phyloP scores from a whole-genome alignment of 2,797 vertebrate genomes.

The Pipistrellus nathusii region DNA sequence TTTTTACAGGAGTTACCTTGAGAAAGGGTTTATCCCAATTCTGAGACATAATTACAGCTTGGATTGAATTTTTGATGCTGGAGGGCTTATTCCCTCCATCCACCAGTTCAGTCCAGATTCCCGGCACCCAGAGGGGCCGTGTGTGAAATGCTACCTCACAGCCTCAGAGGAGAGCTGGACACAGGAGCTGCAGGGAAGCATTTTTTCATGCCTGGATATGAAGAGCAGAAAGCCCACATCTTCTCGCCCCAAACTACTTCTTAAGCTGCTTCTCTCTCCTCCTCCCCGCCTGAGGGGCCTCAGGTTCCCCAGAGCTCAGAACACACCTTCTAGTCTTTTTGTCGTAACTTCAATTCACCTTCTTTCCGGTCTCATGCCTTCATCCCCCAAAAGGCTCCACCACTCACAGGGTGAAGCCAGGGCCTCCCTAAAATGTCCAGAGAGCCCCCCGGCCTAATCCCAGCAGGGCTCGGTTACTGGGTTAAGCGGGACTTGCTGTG shows the following conservation, averaged over 20 bases:
- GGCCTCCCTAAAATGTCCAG: background rate
- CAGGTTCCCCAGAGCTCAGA: background rate
- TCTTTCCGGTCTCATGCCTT: background rate
- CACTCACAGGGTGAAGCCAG: background rate
- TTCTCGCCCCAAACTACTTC: background rate
- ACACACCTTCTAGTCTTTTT: background rate
- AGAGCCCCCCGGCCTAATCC: background rate
- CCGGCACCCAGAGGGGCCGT: background rate
- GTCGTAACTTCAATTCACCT: background rate
- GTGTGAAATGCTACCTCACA: constrained; percentile 57
- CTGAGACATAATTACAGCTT: background rate
- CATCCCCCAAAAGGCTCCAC: background rate
- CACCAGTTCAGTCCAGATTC: constrained; percentile 3
- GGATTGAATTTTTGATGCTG: background rate
- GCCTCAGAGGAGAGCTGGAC: background rate
- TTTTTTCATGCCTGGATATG: background rate
- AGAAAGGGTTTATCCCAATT: constrained; percentile 38
- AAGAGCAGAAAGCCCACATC: background rate
- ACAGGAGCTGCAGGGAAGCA: background rate
- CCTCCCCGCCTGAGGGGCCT: background rate
- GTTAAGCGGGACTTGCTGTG: background rate
- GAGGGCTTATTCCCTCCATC: background rate
- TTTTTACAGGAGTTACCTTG: constrained; percentile 25
- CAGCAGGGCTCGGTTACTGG: background rate
- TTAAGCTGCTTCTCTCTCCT: background rate